phyloP scores from a whole-genome alignment of 2,113 vertebrate species.

The Calyptommatus sinebrachiatus region DNA sequence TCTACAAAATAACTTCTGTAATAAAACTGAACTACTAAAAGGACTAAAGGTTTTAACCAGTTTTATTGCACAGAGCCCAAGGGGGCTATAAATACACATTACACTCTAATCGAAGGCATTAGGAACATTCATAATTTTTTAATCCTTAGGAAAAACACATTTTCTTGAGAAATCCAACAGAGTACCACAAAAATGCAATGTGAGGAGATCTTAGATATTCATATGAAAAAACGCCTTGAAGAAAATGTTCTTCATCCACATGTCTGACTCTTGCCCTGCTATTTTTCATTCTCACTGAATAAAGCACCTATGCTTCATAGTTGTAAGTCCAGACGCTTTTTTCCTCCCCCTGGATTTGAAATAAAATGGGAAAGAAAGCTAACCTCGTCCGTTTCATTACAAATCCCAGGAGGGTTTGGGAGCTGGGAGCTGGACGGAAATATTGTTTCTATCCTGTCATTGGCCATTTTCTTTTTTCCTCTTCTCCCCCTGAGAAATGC shows the following conservation, averaged over 20 bases:
- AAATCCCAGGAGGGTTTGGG: too few species aligned
- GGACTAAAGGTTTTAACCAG: slow-evolving; percentile 75
- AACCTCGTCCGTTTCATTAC: too few species aligned
- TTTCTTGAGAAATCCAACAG: slow-evolving; percentile 43
- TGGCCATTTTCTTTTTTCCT: too few species aligned
- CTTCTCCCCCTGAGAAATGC: too few species aligned
- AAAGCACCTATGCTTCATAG: too few species aligned
- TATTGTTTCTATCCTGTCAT: too few species aligned
- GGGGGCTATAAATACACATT: slow-evolving; percentile 72
- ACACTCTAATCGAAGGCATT: slow-evolving; percentile 62
- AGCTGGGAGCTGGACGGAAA: too few species aligned
- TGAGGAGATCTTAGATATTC: slow-evolving; percentile 19
- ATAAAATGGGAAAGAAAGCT: too few species aligned
- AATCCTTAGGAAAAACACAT: slow-evolving; percentile 52
- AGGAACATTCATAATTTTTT: slow-evolving; percentile 70
- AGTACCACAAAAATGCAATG: slow-evolving; percentile 28
- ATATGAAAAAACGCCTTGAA: slow-evolving; percentile 37
- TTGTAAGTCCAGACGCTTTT: too few species aligned
- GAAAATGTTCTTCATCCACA: slow-evolving; percentile 18
- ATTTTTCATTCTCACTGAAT: too few species aligned
- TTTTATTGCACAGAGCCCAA: slow-evolving; percentile 70
- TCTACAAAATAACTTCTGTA: slow-evolving; percentile 80
- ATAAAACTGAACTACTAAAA: slow-evolving; percentile 80
- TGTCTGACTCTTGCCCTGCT: too few species aligned
- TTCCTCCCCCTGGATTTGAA: too few species aligned